Conservation (phyloP, 2,113 vertebrate genomes). For the Desmodus rotundus region DNA sequence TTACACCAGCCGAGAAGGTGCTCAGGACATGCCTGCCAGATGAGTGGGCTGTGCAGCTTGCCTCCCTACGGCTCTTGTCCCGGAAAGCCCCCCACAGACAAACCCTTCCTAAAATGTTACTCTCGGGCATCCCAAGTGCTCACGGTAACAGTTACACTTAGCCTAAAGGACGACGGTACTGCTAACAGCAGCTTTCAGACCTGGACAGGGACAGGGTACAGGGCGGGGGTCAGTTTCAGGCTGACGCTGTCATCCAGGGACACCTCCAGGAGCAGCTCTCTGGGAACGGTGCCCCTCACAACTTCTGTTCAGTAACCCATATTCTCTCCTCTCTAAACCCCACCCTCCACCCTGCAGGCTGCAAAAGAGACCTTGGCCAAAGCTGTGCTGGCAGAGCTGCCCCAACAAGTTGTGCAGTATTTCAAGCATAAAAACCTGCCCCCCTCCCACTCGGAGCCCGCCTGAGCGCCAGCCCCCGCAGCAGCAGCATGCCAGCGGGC, state of each 20-base stretch:
- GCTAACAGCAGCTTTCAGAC: background rate
- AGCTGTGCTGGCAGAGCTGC: constrained; percentile 95
- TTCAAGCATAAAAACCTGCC: constrained; percentile 96
- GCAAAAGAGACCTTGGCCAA: constrained; percentile 98
- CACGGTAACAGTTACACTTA: background rate
- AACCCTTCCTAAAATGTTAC: background rate
- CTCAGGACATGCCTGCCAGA: background rate
- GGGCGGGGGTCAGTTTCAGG: background rate
- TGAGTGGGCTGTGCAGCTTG: background rate
- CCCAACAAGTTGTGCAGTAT: constrained; percentile 98
- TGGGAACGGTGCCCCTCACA: background rate
- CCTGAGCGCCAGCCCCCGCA: constrained; percentile 75
- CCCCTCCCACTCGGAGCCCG: constrained; percentile 86
- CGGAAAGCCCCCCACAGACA: background rate
- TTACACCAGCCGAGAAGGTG: background rate
- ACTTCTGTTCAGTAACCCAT: background rate
- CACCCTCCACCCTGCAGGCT: constrained; percentile 82
- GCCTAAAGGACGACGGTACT: background rate
- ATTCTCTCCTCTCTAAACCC: background rate
- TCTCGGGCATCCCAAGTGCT: background rate
- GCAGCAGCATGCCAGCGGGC: constrained; percentile 58
- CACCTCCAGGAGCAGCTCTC: background rate
- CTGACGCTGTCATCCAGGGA: background rate
- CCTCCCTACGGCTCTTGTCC: background rate
- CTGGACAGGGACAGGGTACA: background rate